These are phyloP conservation scores for Drosophila setosimentum DNA, from an alignment of 2,888 invertebrate species.

Conservation along the genomic window DNA sequence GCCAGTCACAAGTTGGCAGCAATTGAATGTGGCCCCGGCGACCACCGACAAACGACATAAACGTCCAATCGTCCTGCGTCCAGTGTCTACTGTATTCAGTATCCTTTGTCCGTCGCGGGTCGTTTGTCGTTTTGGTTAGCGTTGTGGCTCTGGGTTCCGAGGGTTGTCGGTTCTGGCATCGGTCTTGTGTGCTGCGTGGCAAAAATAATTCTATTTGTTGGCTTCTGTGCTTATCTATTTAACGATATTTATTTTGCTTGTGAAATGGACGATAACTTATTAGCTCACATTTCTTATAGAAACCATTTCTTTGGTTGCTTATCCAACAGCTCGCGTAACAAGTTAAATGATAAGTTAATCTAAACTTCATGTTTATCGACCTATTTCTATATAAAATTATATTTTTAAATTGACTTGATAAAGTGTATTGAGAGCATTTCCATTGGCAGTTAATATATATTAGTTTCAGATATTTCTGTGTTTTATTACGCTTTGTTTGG, in stretches of 20 bases:
- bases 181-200: conserved; percentile 40
- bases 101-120: conserved; percentile 29
- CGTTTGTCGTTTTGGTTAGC: conserved; percentile 38
- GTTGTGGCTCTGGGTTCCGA: conserved; percentile 7
- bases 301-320: conserved; percentile 8
- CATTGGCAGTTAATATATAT: too few relatives aligned
- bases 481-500: not conserved
- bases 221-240: conserved; percentile 68
- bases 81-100: conserved; percentile 18
- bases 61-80: conserved; percentile 21
- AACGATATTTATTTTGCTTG: conserved; percentile 67
- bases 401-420: not conserved
- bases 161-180: conserved; percentile 18
- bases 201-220: conserved; percentile 70
- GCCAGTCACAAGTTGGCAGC: conserved; percentile 47
- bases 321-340: conserved; percentile 1
- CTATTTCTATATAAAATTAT: not conserved
- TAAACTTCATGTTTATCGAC: not conserved
- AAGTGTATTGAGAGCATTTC: not conserved
- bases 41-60: conserved; percentile 45
- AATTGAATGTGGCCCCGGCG: conserved; percentile 57
- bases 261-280: conserved; percentile 54
- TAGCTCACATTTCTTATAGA: conserved; percentile 42
- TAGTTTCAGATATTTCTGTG: not conserved
- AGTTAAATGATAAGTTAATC: not conserved